Conservation (phyloP, 2,797 vertebrate genomes). For the Schizopygopsis pylzovi region DNA sequence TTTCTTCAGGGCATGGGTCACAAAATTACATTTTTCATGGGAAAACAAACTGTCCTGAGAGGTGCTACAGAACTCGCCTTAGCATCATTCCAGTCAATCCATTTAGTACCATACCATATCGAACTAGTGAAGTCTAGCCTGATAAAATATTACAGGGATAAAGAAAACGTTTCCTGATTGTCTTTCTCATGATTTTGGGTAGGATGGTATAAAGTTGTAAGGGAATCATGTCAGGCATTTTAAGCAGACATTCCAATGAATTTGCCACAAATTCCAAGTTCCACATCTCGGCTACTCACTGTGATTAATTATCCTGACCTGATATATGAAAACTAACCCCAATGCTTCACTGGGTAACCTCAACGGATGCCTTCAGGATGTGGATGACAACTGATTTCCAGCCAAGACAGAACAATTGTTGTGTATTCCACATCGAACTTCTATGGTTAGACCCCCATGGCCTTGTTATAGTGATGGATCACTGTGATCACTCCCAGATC, state of each 20-base stretch:
- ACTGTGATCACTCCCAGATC: conserved; percentile 43
- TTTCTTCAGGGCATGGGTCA: conserved; percentile 22
- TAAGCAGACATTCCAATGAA: conserved; percentile 17
- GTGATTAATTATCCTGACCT: conserved; percentile 16
- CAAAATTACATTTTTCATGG: conserved; percentile 20
- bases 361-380: neutral
- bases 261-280: conserved; percentile 11
- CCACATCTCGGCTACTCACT: neutral
- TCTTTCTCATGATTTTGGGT: conserved; percentile 16
- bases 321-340: neutral
- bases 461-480: conserved; percentile 31
- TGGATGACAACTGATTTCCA: conserved; percentile 32
- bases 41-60: conserved; percentile 34
- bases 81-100: neutral
- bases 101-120: neutral
- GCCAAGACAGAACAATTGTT: conserved; percentile 13
- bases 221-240: conserved; percentile 18
- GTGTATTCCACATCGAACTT: conserved; percentile 6
- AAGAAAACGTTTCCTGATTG: neutral
- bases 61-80: conserved; percentile 22
- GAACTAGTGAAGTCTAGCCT: neutral
- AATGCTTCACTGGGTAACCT: neutral
- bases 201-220: neutral
- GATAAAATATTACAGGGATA: conserved; percentile 12
- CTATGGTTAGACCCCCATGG: neutral